phyloP scores from a whole-genome alignment of 2,888 invertebrate genomes.

The Thumatha senex region DNA sequence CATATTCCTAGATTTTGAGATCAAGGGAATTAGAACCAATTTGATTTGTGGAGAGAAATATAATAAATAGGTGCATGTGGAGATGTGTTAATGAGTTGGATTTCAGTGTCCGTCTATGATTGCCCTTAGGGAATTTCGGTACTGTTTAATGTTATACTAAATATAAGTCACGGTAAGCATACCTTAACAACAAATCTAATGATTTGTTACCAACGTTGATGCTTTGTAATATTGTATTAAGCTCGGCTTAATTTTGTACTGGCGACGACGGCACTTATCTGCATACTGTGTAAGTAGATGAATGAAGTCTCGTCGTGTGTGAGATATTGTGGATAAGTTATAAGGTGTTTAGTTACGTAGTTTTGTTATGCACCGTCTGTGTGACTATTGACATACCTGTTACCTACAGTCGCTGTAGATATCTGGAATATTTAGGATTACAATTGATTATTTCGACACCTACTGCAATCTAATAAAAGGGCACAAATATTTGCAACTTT shows the following conservation, averaged over 20 bases:
- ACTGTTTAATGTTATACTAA: constrained; percentile 8
- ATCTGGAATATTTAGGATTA: constrained; percentile 1
- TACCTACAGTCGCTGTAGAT: background rate
- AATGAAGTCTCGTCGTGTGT: constrained; percentile 15
- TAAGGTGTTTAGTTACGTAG: constrained; percentile 4
- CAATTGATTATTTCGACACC: constrained; percentile 10
- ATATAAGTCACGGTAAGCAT: constrained; percentile 14
- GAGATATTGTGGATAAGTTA: constrained; percentile 11
- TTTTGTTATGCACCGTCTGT: constrained; percentile 10
- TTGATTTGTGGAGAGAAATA: constrained; percentile 17
- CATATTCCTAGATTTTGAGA: constrained; percentile 25
- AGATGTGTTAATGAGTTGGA: constrained; percentile 26
- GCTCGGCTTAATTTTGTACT: constrained; percentile 15
- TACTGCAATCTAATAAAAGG: constrained; percentile 7
- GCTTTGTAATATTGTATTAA: constrained; percentile 12
- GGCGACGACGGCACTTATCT: constrained; percentile 14
- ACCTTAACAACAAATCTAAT: constrained; percentile 1
- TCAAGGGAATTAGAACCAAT: constrained; percentile 18
- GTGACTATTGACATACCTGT: constrained; percentile 7
- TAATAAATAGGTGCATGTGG: constrained; percentile 11
- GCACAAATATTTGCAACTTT: constrained; percentile 6
- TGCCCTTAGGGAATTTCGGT: constrained; percentile 10
- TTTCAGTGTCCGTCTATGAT: constrained; percentile 28
- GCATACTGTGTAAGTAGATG: constrained; percentile 32
- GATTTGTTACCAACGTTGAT: constrained; percentile 11